phyloP scores from a whole-genome alignment of 1,140 invertebrate genomes.

The Scylla paramamosain region DNA sequence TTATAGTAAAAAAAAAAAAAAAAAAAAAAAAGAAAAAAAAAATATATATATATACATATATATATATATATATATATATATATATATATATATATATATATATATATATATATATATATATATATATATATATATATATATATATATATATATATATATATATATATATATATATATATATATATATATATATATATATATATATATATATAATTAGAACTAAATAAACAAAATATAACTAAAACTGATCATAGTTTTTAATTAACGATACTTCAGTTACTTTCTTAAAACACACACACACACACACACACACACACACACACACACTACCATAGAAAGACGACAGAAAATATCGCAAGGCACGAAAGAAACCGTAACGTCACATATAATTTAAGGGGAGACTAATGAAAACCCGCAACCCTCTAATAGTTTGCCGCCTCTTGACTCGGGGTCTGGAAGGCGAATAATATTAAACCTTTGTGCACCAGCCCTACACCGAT shows the following conservation, averaged over 20 bases:
- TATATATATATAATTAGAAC: neutral
- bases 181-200: conserved; percentile 26
- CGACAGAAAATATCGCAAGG: too few relatives aligned
- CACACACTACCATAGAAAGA: too few relatives aligned
- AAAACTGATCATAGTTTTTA: neutral
- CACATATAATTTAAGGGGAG: too few relatives aligned
- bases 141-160: neutral
- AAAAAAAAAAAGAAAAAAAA: too few relatives aligned
- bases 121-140: conserved; percentile 35
- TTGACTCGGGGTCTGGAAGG: too few relatives aligned
- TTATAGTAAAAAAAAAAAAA: too few relatives aligned
- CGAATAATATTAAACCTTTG: neutral
- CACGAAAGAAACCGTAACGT: too few relatives aligned
- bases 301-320: neutral
- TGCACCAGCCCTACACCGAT: neutral
- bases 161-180: neutral
- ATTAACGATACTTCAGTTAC: neutral
- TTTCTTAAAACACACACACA: neutral
- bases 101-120: conserved; percentile 45
- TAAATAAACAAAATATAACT: neutral
- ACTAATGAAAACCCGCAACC: too few relatives aligned
- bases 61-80: conserved; percentile 36
- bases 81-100: conserved; percentile 48
- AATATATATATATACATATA: conserved; percentile 29
- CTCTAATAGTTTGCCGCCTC: too few relatives aligned